Evolutionary conservation across 2,113 vertebrate species (phyloP).

Genomic region (Phodopus roborovskii): DNA sequence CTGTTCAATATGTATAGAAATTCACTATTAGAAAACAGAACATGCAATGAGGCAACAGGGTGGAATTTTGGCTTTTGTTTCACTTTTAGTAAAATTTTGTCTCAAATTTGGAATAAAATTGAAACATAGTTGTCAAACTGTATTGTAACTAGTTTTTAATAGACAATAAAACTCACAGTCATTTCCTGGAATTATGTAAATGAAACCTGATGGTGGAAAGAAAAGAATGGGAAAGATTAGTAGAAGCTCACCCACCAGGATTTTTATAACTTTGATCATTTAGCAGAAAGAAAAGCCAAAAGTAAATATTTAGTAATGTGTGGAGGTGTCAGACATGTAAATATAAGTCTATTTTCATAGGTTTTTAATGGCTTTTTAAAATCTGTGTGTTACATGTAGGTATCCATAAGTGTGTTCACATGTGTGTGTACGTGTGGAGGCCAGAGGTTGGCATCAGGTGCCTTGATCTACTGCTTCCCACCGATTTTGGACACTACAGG

Average conservation of each 20-base stretch:
- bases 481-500: background rate
- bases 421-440: background rate
- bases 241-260: background rate
- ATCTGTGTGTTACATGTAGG: too few species aligned
- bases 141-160: constrained; percentile 40
- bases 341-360: background rate
- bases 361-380: background rate
- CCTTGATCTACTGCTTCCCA: too few species aligned
- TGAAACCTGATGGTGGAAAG: background rate
- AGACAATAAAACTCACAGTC: background rate
- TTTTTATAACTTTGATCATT: background rate
- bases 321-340: background rate
- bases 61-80: constrained; percentile 63
- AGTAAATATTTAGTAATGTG: background rate
- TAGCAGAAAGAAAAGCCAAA: background rate
- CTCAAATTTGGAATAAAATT: constrained; percentile 31
- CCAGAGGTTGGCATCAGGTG: background rate
- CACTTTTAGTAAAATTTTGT: constrained; percentile 39
- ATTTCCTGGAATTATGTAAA: constrained; percentile 2
- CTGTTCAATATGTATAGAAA: constrained; percentile 49
- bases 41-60: constrained; percentile 21
- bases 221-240: background rate
- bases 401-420: background rate
- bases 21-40: constrained; percentile 53
- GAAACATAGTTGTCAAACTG: constrained; percentile 16